phyloP scores from a whole-genome alignment of 2,888 invertebrate genomes.

The Heterodera filipjevi region DNA sequence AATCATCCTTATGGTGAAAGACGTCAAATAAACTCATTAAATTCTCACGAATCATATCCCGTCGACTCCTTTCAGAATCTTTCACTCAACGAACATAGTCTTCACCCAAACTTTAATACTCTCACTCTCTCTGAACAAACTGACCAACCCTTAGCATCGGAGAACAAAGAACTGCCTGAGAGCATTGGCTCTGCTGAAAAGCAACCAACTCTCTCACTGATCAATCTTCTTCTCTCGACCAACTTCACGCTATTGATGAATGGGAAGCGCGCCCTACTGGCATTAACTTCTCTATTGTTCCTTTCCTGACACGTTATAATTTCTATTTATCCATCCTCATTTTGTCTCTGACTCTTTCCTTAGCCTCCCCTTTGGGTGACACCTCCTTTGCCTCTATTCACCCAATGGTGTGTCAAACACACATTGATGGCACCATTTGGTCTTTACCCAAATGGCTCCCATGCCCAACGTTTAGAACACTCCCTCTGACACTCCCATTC shows the following conservation, averaged over 20 bases:
- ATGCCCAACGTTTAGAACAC: neutral
- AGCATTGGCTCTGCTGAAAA: neutral
- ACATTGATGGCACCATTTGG: neutral
- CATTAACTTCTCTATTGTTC: neutral
- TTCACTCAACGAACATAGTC: neutral
- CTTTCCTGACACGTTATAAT: neutral
- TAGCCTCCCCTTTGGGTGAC: neutral
- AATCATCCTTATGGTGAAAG: neutral
- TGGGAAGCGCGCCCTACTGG: neutral
- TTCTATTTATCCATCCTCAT: neutral
- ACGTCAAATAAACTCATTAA: neutral
- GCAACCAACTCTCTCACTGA: neutral
- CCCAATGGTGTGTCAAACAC: slow-evolving; percentile 12
- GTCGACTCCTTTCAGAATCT: neutral
- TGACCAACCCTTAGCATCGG: neutral
- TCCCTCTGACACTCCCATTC: neutral
- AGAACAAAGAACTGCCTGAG: neutral
- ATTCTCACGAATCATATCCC: neutral
- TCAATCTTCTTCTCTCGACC: neutral
- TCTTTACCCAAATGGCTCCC: neutral
- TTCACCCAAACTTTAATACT: neutral
- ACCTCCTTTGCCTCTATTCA: neutral
- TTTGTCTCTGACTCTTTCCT: neutral
- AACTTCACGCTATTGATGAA: no score
- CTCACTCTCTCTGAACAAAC: neutral